phyloP scores from a whole-genome alignment of 64 coral and sea anemone genomes.

The Montipora cactus region DNA sequence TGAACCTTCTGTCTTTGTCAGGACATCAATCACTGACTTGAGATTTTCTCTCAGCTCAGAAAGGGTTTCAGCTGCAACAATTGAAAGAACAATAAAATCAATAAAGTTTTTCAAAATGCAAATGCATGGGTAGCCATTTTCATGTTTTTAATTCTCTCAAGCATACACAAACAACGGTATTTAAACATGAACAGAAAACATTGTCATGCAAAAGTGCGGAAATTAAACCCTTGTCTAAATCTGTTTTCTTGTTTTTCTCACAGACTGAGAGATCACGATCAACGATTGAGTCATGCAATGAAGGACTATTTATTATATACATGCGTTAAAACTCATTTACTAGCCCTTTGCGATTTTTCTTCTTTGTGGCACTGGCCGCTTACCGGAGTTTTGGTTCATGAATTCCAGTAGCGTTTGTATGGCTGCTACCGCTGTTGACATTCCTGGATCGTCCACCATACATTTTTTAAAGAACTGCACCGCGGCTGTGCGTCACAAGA shows the following conservation, averaged over 20 bases:
- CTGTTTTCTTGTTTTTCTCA: no score
- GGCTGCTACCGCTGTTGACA: slow-evolving; percentile 78
- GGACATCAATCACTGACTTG: slow-evolving; percentile 75
- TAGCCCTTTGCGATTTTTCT: not conserved
- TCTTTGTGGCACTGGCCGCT: not conserved
- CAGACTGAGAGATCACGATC: no score
- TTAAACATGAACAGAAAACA: no score
- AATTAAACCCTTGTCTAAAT: no score
- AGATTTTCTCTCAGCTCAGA: slow-evolving; percentile 93
- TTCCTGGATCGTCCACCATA: slow-evolving; percentile 88
- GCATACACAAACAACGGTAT: no score
- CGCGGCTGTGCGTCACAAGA: slow-evolving; percentile 43
- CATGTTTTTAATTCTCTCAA: no score
- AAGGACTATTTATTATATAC: no score
- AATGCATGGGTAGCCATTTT: no score
- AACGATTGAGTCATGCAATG: no score
- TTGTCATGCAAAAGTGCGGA: no score
- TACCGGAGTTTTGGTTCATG: slow-evolving; percentile 83
- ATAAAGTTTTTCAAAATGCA: not conserved
- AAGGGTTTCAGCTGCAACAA: slow-evolving; percentile 82
- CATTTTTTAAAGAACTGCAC: slow-evolving; percentile 84
- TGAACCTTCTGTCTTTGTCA: slow-evolving; percentile 79
- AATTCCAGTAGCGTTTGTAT: slow-evolving; percentile 90
- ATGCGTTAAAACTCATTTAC: no score
- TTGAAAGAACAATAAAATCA: not conserved